Evolutionary conservation across 1,140 invertebrate genomes (phyloP).

Genomic region (Varroa destructor): DNA sequence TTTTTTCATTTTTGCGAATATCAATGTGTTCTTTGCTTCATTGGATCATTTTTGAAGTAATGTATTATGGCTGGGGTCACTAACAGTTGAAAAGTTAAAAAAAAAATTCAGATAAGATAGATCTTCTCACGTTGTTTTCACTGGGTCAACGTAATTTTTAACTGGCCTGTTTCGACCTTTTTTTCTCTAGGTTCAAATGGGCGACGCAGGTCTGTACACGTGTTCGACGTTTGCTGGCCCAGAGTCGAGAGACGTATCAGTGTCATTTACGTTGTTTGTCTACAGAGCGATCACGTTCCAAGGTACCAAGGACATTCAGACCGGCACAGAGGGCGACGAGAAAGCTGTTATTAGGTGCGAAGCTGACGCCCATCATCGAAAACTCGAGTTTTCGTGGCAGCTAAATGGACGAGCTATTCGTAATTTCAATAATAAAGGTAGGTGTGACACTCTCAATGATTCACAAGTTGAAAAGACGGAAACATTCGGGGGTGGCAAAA

Average conservation of each 20-base stretch:
- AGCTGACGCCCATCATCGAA: background rate
- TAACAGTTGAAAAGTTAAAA: no score
- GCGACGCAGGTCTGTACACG: slow-evolving; percentile 22
- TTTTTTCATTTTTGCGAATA: no score
- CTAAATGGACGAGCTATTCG: slow-evolving; percentile 16
- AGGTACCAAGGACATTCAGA: slow-evolving; percentile 15
- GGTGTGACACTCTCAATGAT: no score
- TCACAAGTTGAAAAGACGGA: no score
- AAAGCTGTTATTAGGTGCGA: slow-evolving; percentile 21
- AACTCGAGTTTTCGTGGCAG: slow-evolving; percentile 24
- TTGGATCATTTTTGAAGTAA: no score
- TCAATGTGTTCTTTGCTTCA: no score
- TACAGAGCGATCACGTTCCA: slow-evolving; percentile 25
- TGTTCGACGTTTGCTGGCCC: slow-evolving; percentile 1
- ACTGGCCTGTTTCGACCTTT: no score
- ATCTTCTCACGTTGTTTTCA: no score
- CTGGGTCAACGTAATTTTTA: no score
- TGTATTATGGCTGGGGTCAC: no score
- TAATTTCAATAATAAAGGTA: slow-evolving; percentile 2
- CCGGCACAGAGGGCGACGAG: slow-evolving; percentile 5
- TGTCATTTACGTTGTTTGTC: slow-evolving; percentile 23
- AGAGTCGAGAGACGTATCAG: slow-evolving; percentile 6
- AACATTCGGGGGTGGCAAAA: no score
- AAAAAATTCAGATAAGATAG: no score
- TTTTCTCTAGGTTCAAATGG: slow-evolving; percentile 11